Conservation (phyloP, 2,888 invertebrate species). For the Drosophila longiperda region DNA sequence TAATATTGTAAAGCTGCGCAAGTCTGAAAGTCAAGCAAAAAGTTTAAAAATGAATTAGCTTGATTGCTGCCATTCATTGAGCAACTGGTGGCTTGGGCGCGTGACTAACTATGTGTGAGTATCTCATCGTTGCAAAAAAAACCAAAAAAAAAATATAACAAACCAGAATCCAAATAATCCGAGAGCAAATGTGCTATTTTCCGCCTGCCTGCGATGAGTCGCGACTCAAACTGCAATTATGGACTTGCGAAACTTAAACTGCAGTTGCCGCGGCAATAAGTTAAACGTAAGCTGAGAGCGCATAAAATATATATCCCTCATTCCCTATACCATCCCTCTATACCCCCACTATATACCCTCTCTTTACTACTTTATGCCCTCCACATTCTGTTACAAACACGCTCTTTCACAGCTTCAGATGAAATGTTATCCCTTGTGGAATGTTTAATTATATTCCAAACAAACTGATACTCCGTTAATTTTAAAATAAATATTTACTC, state of each 20-base stretch:
- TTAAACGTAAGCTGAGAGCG: conserved; percentile 19
- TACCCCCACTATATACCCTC: neutral
- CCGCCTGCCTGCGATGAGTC: conserved; percentile 7
- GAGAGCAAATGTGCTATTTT: conserved; percentile 19
- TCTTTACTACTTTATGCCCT: neutral
- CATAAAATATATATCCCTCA: conserved; percentile 8
- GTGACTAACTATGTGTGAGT: conserved; percentile 1
- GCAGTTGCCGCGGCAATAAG: conserved; percentile 25
- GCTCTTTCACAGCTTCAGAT: conserved; percentile 1
- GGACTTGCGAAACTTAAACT: conserved; percentile 38
- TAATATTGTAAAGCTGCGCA: conserved; percentile 43
- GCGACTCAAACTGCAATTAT: conserved; percentile 60
- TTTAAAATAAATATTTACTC: neutral
- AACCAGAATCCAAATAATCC: conserved; percentile 2
- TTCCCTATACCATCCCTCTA: neutral
- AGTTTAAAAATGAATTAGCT: conserved; percentile 65
- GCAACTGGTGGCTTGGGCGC: conserved; percentile 30
- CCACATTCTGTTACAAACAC: neutral
- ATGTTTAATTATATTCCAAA: neutral
- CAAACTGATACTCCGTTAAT: neutral
- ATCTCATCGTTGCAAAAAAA: conserved; percentile 5
- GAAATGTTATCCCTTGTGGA: neutral
- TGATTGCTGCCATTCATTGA: conserved; percentile 46
- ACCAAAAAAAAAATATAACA: conserved; percentile 1
- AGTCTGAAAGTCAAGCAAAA: conserved; percentile 48